Base-by-base conservation (phyloP, 2,797 vertebrate genomes). In the Adrianichthys oophorus region DNA sequence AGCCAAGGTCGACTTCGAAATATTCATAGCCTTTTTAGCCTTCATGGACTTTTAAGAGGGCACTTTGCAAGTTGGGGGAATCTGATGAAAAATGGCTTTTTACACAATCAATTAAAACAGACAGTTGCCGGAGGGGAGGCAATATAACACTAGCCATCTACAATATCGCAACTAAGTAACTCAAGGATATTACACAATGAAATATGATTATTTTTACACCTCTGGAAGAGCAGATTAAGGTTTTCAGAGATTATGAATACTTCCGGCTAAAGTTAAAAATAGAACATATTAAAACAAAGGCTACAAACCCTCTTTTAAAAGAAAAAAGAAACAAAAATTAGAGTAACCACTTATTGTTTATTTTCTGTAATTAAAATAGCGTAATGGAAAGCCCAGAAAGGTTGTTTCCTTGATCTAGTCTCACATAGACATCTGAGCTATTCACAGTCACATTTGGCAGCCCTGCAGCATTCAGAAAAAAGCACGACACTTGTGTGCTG, bases 361-460 rank as follows among this genome's bases (percentile, higher is more conserved):
- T 84, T 87, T 85, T 72, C 52, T 48, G 80, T 87, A 85, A 90
- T 90, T 89, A 90, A 80, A 80, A 75, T 72, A 73, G 79, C 78
- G 80, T 84, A 84, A 85, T 78, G 72, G 40, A 74, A 74, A 89
- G 83, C 69, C 61, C 48, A 70, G 81, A 80, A 84, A 83, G 73
- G 80, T 83, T 78, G 78, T 87, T 86, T 90, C 82, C 87, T 85
- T 82, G 85, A 81, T 84, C 79, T 79, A 78, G 79, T 73, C 60
- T 78, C 76, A 52, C 84, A 77, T 76, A 88, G 83, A 80, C 72
- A 81, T 85, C 86, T 84, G 89, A 85, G 84, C 85, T 82, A 81
- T 88, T 90, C 83, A 85, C 85, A 84, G 82, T 82, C 85, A 73
- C 87, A 87, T 87, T 91, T 87, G 89, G 89, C 86, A 80, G 75